Evolutionary conservation across 53 echinoderm and acorn worm genomes (phyloP).

Genomic region (Hippasteria phrygiana): DNA sequence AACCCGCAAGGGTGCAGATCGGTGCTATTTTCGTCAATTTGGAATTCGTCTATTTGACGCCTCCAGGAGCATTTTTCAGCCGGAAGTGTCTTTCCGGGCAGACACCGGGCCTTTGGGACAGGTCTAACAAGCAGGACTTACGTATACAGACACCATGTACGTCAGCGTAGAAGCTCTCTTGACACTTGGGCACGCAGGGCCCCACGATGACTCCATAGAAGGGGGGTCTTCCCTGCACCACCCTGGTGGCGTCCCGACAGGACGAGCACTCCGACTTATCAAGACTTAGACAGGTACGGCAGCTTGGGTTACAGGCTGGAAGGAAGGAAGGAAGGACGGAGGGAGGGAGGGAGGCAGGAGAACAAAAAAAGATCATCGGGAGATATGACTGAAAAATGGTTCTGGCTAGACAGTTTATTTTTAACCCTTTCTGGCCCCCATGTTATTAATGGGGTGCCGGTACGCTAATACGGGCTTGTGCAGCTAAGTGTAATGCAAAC

Average conservation of each 20-base stretch:
- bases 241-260: constrained; percentile 74
- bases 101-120: not conserved
- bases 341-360: not conserved
- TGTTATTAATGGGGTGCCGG: no score
- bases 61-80: not conserved
- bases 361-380: not conserved
- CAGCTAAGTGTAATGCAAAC: no score
- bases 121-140: constrained; percentile 63
- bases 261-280: constrained; percentile 76
- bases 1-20: no score
- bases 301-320: constrained; percentile 85
- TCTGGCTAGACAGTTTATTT: not conserved
- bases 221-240: constrained; percentile 89
- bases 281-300: constrained; percentile 89
- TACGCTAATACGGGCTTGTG: no score
- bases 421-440: no score
- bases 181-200: constrained; percentile 75
- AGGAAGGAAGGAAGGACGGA: not conserved
- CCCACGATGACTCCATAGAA: constrained; percentile 81
- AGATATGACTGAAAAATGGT: not conserved
- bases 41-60: not conserved
- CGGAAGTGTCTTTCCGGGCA: not conserved
- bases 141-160: constrained; percentile 82
- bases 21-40: no score
- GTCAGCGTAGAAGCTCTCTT: constrained; percentile 84